Conservation (phyloP, 1,140 invertebrate species). For the Ostrea edulis region DNA sequence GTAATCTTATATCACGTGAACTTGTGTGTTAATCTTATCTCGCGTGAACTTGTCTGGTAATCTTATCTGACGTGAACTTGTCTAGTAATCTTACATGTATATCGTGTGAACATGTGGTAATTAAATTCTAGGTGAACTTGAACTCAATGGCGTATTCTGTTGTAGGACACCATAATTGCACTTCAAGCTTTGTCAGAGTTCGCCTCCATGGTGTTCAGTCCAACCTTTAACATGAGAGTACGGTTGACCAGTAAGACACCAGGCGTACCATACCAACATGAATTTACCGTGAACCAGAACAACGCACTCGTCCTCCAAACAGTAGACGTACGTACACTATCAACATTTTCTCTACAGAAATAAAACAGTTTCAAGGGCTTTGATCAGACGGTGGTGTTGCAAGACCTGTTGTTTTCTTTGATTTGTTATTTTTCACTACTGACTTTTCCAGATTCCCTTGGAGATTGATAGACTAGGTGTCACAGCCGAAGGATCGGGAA, state of each 20-base stretch:
- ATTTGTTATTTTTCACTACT: not conserved
- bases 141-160: slow-evolving; percentile 74
- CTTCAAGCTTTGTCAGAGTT: slow-evolving; percentile 79
- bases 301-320: slow-evolving; percentile 73
- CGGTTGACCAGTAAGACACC: slow-evolving; percentile 29
- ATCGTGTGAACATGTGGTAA: no score
- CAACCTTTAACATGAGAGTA: slow-evolving; percentile 64
- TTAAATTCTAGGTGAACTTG: no score
- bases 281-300: slow-evolving; percentile 63
- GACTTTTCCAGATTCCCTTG: slow-evolving; percentile 41
- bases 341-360: not conserved
- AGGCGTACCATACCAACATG: slow-evolving; percentile 45
- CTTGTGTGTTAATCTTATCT: no score
- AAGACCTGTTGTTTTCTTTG: not conserved
- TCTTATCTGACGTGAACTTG: no score
- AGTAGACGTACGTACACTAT: slow-evolving; percentile 62
- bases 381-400: not conserved
- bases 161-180: slow-evolving; percentile 80
- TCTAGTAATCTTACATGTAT: no score
- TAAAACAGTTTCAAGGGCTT: not conserved
- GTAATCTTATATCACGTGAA: no score
- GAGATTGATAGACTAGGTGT: slow-evolving; percentile 13
- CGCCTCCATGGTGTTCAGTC: slow-evolving; percentile 62
- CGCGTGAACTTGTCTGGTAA: no score
- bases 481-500: not conserved